Evolutionary conservation across 2,113 vertebrate species (phyloP).

Genomic region (Lucifuga dentata): DNA sequence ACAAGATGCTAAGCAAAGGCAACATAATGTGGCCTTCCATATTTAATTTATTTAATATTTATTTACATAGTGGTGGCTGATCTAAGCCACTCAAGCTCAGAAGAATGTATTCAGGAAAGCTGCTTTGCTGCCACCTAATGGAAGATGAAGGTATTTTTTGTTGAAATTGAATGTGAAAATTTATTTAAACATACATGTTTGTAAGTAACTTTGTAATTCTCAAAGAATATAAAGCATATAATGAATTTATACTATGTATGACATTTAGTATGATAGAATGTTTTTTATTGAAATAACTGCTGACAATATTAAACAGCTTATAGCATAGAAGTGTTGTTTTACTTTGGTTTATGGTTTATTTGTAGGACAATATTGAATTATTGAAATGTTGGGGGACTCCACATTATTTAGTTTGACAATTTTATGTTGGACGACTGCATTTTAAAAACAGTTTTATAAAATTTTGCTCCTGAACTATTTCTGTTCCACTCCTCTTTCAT

Average conservation of each 20-base stretch:
- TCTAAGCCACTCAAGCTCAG: slow-evolving; percentile 23
- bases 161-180: slow-evolving; percentile 46
- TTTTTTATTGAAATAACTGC: slow-evolving; percentile 4
- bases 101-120: slow-evolving; percentile 34
- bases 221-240: slow-evolving; percentile 49
- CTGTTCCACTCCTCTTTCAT: no score
- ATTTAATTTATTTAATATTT: slow-evolving; percentile 79
- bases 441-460: no score
- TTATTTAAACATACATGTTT: slow-evolving; percentile 14
- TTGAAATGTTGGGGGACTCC: background rate
- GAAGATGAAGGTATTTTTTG: slow-evolving; percentile 14
- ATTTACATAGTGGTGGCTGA: slow-evolving; percentile 40
- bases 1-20: slow-evolving; percentile 16
- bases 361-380: background rate
- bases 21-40: slow-evolving; percentile 37
- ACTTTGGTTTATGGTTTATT: slow-evolving; percentile 14
- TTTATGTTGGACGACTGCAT: no score
- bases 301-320: slow-evolving; percentile 34
- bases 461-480: no score
- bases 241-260: slow-evolving; percentile 60
- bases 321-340: background rate
- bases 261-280: slow-evolving; percentile 6
- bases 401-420: no score
- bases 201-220: slow-evolving; percentile 50
- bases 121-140: slow-evolving; percentile 71